A percentile compares a stretch with the other conserved stretches of the same genome.
These are phyloP conservation scores for Amniataba percoides DNA, from an alignment of 2,797 vertebrate species.

Conservation along the genomic window DNA sequence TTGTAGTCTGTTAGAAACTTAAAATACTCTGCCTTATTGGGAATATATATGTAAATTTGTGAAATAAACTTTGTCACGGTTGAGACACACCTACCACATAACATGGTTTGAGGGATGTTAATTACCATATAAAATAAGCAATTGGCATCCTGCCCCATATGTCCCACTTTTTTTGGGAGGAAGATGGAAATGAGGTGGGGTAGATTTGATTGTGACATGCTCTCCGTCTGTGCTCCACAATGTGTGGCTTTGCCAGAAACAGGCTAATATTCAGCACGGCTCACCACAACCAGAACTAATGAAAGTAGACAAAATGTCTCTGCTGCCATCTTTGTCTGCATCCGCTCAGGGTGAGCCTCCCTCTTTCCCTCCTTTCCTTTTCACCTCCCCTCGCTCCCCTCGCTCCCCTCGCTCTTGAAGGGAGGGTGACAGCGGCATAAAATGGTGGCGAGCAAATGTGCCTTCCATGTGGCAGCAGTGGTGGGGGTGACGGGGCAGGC, in stretches of 20 bases:
- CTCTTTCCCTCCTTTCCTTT: constrained; percentile 72
- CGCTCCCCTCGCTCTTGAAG: constrained; percentile 65
- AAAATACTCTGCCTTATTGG: constrained; percentile 63
- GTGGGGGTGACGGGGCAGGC: constrained; percentile 70
- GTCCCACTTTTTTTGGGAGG: constrained; percentile 76
- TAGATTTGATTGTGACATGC: constrained; percentile 78
- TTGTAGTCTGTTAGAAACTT: constrained; percentile 45
- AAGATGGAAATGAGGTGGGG: constrained; percentile 80
- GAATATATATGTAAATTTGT: constrained; percentile 71
- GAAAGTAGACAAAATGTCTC: constrained; percentile 87
- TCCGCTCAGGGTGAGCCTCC: constrained; percentile 80
- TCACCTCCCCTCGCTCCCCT: constrained; percentile 71
- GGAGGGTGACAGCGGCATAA: constrained; percentile 79
- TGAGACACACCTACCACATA: constrained; percentile 73
- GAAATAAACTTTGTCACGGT: constrained; percentile 75
- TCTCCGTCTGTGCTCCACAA: constrained; percentile 75
- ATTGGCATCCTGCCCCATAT: constrained; percentile 83
- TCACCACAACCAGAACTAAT: constrained; percentile 86
- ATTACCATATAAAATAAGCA: constrained; percentile 88
- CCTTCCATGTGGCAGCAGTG: constrained; percentile 82
- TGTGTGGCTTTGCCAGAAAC: constrained; percentile 77
- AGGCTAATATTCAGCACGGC: constrained; percentile 82
- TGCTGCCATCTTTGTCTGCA: constrained; percentile 86
- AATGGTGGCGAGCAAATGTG: constrained; percentile 83
- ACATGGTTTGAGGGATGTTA: constrained; percentile 77